Evolutionary conservation across 2,113 vertebrate genomes (phyloP).

Genomic region (Lepidothrix coronata): DNA sequence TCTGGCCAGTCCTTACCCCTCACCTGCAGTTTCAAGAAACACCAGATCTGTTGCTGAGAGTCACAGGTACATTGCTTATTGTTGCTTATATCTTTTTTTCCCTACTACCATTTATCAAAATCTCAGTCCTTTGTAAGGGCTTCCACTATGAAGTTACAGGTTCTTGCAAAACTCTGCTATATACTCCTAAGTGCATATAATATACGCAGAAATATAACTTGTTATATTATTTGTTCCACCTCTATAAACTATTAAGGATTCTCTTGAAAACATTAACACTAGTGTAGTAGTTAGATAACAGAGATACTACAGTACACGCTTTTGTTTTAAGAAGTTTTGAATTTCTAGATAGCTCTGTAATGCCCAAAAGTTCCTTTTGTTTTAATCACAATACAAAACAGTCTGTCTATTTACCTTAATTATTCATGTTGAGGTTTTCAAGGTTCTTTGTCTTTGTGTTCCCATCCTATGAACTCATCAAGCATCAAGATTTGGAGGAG

Average conservation of each 20-base stretch:
- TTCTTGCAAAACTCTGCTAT: not conserved
- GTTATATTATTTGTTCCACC: not conserved
- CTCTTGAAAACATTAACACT: not conserved
- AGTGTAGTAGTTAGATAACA: not conserved
- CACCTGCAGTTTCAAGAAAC: not conserved
- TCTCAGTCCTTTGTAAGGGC: not conserved
- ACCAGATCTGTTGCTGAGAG: not conserved
- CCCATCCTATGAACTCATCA: conserved; percentile 30
- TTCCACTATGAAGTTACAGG: not conserved
- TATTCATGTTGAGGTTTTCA: conserved; percentile 38
- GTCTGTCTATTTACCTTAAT: conserved; percentile 16
- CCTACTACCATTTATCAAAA: not conserved
- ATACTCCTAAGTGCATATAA: not conserved
- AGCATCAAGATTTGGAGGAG: conserved; percentile 7
- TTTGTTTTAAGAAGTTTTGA: conserved; percentile 46
- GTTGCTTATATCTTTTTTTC: not conserved
- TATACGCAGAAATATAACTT: not conserved
- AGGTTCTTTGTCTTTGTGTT: conserved; percentile 29
- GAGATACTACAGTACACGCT: not conserved
- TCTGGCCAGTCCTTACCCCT: not conserved
- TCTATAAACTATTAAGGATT: not conserved
- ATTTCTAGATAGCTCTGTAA: conserved; percentile 35
- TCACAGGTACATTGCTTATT: not conserved
- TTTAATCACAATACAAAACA: conserved; percentile 29
- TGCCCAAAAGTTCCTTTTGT: not conserved